Percentiles rank a stretch among this genome's conserved stretches.
Conservation (phyloP, 1,140 invertebrate species). For the Thaumetopoea pityocampa region DNA sequence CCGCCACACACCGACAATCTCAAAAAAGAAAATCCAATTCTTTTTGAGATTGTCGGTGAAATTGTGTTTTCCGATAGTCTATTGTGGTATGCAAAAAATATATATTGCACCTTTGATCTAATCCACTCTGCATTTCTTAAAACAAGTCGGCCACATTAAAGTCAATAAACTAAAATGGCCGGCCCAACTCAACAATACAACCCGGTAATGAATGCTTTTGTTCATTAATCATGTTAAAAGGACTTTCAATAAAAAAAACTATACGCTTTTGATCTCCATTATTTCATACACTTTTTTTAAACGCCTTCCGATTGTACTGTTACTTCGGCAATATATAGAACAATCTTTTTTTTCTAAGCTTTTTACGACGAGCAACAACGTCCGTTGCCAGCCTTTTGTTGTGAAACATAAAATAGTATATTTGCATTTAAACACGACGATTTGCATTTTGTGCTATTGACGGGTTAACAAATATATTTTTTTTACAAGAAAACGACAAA, state of each 20-base stretch:
- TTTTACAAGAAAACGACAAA: constrained; percentile 30
- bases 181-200: constrained; percentile 37
- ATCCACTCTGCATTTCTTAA: constrained; percentile 7
- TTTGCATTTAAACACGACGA: constrained; percentile 56
- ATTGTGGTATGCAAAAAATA: no score
- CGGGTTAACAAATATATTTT: constrained; percentile 40
- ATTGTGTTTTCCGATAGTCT: no score
- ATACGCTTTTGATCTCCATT: constrained; percentile 31
- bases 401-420: constrained; percentile 31
- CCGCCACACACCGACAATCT: no score
- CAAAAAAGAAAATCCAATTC: no score
- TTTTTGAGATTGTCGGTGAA: no score
- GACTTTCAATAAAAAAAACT: constrained; percentile 54
- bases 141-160: constrained; percentile 31
- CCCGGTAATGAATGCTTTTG: constrained; percentile 55
- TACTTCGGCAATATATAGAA: constrained; percentile 50
- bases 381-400: constrained; percentile 39
- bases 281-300: constrained; percentile 68
- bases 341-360: constrained; percentile 51
- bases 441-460: constrained; percentile 54
- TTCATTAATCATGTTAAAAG: constrained; percentile 66
- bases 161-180: constrained; percentile 24
- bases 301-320: constrained; percentile 34
- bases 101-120: neutral
- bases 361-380: constrained; percentile 47